phyloP scores from a whole-genome alignment of 2,113 vertebrate genomes.

The Daboia siamensis region DNA sequence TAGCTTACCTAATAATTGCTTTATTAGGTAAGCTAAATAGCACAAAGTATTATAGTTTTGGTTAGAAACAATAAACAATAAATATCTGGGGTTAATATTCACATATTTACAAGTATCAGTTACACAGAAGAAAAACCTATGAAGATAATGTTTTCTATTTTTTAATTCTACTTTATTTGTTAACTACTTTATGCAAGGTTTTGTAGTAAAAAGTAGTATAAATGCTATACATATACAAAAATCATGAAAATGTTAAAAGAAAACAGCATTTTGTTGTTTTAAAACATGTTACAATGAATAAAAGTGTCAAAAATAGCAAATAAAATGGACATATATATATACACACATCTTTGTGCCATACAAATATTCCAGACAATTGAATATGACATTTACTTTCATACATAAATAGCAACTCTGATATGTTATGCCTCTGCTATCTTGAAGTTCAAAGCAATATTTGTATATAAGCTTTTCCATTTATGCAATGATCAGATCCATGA shows the following conservation, averaged over 20 bases:
- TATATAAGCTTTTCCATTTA: not conserved
- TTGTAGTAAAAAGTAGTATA: not conserved
- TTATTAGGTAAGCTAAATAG: too few relatives aligned
- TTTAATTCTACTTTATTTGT: not conserved
- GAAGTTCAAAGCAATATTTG: not conserved
- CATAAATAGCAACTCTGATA: not conserved
- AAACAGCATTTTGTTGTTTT: not conserved
- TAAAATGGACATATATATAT: not conserved
- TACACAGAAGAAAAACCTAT: not conserved
- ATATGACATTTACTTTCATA: not conserved
- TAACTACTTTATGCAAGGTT: not conserved
- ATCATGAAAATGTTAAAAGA: not conserved
- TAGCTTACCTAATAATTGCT: not conserved
- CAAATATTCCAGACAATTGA: not conserved
- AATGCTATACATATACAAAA: not conserved
- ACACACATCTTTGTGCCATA: not conserved
- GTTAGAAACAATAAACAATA: conserved; percentile 15
- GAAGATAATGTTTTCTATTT: not conserved
- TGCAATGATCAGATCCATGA: not conserved
- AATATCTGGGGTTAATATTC: not conserved
- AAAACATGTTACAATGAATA: not conserved
- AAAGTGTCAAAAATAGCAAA: not conserved
- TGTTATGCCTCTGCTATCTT: not conserved
- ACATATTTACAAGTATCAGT: not conserved
- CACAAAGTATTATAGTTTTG: too few relatives aligned